phyloP scores from a whole-genome alignment of 37 sponge, comb jelly and placozoan species.

The Bolinopsis microptera region DNA sequence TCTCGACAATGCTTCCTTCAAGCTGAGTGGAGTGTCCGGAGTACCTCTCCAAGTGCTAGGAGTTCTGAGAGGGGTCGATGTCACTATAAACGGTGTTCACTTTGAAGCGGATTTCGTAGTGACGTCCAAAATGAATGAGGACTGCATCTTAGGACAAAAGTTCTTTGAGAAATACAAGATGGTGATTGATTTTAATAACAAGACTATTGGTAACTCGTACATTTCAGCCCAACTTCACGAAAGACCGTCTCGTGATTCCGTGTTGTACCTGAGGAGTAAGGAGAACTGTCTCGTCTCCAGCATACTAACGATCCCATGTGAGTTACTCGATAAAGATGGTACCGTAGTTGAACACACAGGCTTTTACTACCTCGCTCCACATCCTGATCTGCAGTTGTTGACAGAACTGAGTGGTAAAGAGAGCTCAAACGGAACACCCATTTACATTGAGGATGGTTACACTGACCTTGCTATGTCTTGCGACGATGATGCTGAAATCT shows the following conservation, averaged over 20 bases:
- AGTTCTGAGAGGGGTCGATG: not conserved
- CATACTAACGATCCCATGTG: not conserved
- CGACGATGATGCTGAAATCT: not conserved
- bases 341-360: not conserved
- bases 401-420: not conserved
- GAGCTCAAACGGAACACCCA: not conserved
- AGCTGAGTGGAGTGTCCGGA: slow-evolving; percentile 11
- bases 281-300: not conserved
- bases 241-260: not conserved
- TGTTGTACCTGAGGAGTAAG: not conserved
- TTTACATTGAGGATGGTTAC: not conserved
- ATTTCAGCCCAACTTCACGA: not conserved
- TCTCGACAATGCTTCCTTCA: not conserved
- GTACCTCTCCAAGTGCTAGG: not conserved
- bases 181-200: not conserved
- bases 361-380: not conserved
- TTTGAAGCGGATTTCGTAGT: not conserved
- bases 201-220: not conserved
- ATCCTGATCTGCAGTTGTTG: not conserved
- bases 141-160: slow-evolving; percentile 15
- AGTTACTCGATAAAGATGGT: not conserved
- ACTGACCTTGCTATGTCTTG: not conserved
- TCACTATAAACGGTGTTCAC: not conserved
- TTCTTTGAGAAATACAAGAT: not conserved
- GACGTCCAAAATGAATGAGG: slow-evolving; percentile 1